These are phyloP conservation scores for Felis chaus DNA, from an alignment of 2,113 vertebrate species.

Conservation along the genomic window DNA sequence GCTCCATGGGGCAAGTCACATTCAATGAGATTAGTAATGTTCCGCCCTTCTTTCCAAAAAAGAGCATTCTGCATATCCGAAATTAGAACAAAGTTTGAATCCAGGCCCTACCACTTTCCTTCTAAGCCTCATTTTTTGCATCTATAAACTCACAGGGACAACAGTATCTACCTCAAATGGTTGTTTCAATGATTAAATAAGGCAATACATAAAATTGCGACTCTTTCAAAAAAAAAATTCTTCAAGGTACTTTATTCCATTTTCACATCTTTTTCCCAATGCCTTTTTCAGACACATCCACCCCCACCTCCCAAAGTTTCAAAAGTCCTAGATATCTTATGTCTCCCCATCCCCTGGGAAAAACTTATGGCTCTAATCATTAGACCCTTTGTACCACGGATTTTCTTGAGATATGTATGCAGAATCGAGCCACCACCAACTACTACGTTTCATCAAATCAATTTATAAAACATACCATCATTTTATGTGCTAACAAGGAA, in stretches of 20 bases:
- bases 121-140: neutral
- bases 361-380: neutral
- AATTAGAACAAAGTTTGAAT: constrained; percentile 37
- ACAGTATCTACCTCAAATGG: neutral
- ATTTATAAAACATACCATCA: neutral
- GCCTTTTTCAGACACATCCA: neutral
- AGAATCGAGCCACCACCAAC: neutral
- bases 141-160: constrained; percentile 4
- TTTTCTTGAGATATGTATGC: neutral
- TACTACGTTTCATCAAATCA: neutral
- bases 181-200: constrained; percentile 32
- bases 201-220: neutral
- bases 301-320: neutral
- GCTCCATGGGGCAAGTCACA: neutral
- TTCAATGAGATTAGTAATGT: neutral
- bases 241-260: neutral
- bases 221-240: neutral
- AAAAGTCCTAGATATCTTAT: neutral
- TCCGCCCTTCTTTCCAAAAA: neutral
- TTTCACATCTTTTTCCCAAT: neutral
- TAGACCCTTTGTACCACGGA: neutral
- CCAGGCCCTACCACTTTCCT: neutral
- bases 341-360: neutral
- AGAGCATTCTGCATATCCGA: neutral
- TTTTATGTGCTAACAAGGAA: neutral